Base-by-base conservation (phyloP, 2,888 invertebrate genomes). In the Pimpla rufipes region DNA sequence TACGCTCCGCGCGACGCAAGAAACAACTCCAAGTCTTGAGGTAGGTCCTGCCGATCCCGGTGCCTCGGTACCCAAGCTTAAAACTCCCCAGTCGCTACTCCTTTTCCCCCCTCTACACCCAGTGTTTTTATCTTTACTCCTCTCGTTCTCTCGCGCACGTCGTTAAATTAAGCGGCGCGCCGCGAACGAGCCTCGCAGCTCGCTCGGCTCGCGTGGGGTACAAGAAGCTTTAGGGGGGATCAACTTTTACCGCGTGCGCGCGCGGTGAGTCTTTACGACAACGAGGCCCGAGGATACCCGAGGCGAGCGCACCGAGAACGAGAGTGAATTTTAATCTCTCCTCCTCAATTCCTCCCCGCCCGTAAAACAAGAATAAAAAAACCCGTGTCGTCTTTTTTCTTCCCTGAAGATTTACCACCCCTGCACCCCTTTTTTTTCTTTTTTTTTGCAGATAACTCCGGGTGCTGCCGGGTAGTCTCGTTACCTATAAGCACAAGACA, bases 121-220 rank as follows among this genome's bases (percentile, higher is more conserved):
- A 57, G 42, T 70, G 2, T 42, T 52, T 62, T 62, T 29, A 45
- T 55, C 55, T 76, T 29, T 59, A 50, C 59, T 40, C 21, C 42
- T 75, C 78, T 74, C 57, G 70, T 70, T 75, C 74, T 21, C 42
- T 73, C 21, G 64, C 35, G 83, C 75, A 59, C 79, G 74, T 83
- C 84, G 78, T 87, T 85, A 87, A 85, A 85, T 85, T 84, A 85
- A 87, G 80, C 84, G 83, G 73, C 74, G 74, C 77, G 74, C 70
- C 45, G 62, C 77, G 76, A 66, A 68, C 75, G 77, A 73, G 68
- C 75, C 79, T 67, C 66, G 79, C 84, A 76, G 68, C 59, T 29
- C 29, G 76, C 3, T 40, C 59, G 35, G 5, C 16, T 35, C 59
- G 7, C n/a, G 29, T 37, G n/a, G n/a, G 7, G 21, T 37, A 62